A percentile compares a stretch with the other conserved stretches of the same genome.
Evolutionary conservation across 2,888 invertebrate species (phyloP).

Genomic region (Mythimna ferrago): DNA sequence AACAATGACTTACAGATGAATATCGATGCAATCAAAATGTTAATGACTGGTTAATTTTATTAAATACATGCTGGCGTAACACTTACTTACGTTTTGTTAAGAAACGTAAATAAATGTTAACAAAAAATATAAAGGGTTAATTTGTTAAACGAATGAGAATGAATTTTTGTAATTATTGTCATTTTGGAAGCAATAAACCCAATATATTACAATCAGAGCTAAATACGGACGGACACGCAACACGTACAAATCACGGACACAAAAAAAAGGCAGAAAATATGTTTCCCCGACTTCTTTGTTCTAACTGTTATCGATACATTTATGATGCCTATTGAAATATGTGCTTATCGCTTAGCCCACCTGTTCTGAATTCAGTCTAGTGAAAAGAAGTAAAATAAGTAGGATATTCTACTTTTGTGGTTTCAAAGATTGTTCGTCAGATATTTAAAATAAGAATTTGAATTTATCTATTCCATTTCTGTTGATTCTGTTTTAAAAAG

Average conservation of each 20-base stretch:
- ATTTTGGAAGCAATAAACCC: slow-evolving; percentile 33
- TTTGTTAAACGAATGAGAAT: slow-evolving; percentile 5
- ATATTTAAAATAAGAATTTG: slow-evolving; percentile 27
- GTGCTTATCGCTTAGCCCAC: slow-evolving; percentile 62
- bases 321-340: slow-evolving; percentile 51
- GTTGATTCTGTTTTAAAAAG: slow-evolving; percentile 13
- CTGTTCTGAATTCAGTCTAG: slow-evolving; percentile 63
- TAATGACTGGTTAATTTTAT: slow-evolving; percentile 60
- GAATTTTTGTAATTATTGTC: background rate
- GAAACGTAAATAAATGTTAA: slow-evolving; percentile 41
- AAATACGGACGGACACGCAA: slow-evolving; percentile 48
- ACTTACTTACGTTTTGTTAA: slow-evolving; percentile 36
- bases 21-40: slow-evolving; percentile 53
- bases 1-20: slow-evolving; percentile 58
- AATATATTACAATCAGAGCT: slow-evolving; percentile 40
- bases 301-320: slow-evolving; percentile 53
- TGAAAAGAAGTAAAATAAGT: slow-evolving; percentile 35
- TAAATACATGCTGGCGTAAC: slow-evolving; percentile 57
- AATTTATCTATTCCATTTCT: slow-evolving; percentile 15
- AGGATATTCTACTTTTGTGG: background rate
- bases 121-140: slow-evolving; percentile 47
- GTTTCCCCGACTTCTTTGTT: slow-evolving; percentile 50
- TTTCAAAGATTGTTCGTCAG: slow-evolving; percentile 9
- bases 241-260: slow-evolving; percentile 33
- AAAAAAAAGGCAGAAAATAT: slow-evolving; percentile 39